These are phyloP conservation scores for Puntigrus tetrazona DNA, from an alignment of 2,113 vertebrate species.

Conservation along the genomic window DNA sequence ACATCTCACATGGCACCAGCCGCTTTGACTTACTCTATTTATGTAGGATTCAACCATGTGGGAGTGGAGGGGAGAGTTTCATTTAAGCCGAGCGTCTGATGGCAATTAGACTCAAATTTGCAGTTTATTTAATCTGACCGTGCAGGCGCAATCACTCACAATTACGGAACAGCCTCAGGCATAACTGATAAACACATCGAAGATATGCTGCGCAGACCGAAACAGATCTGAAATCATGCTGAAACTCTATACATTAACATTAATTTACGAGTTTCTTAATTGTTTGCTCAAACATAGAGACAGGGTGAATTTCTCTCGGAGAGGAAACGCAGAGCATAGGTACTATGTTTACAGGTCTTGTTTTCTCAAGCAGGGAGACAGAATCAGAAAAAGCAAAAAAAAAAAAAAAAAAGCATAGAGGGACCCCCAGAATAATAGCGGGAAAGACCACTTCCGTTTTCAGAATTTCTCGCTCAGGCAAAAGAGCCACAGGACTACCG, in stretches of 20 bases:
- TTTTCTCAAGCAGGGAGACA: slow-evolving; percentile 31
- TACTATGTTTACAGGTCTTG: slow-evolving; percentile 57
- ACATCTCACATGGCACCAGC: slow-evolving; percentile 74
- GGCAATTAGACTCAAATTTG: slow-evolving; percentile 71
- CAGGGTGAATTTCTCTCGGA: neutral
- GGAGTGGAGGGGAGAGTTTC: slow-evolving; percentile 61
- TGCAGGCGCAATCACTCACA: slow-evolving; percentile 68
- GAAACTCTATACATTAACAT: slow-evolving; percentile 48
- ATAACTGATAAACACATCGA: slow-evolving; percentile 70
- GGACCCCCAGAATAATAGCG: slow-evolving; percentile 71
- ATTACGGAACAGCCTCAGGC: slow-evolving; percentile 71
- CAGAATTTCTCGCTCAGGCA: slow-evolving; percentile 73
- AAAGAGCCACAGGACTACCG: slow-evolving; percentile 65
- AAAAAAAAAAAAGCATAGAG: slow-evolving; percentile 53
- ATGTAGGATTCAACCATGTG: slow-evolving; percentile 62
- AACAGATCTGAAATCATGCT: slow-evolving; percentile 23
- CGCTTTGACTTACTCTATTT: slow-evolving; percentile 75
- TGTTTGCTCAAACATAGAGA: slow-evolving; percentile 24
- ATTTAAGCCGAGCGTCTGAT: slow-evolving; percentile 68
- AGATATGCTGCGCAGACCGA: slow-evolving; percentile 63
- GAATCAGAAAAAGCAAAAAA: slow-evolving; percentile 44
- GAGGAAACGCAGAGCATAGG: slow-evolving; percentile 17
- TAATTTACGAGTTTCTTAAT: slow-evolving; percentile 23
- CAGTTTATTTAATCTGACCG: slow-evolving; percentile 75
- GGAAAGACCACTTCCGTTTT: slow-evolving; percentile 74